These are phyloP conservation scores for Entomyzon cyanotis DNA, from an alignment of 2,113 vertebrate species.

Conservation along the genomic window DNA sequence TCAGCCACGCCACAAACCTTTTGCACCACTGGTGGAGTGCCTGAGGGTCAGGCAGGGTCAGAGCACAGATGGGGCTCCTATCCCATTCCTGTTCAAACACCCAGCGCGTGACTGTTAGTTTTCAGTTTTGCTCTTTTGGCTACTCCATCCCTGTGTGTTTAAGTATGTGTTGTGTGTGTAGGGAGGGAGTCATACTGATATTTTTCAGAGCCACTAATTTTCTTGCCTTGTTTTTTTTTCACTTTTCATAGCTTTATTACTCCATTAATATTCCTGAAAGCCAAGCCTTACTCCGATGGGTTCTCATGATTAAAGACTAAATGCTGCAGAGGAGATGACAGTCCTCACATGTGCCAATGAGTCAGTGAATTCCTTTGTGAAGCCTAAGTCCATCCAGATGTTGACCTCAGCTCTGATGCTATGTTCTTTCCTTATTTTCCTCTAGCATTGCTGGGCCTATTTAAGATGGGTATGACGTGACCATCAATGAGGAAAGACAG, in stretches of 20 bases:
- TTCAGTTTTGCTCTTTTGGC: not conserved
- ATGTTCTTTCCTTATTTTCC: conserved; percentile 31
- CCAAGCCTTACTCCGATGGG: conserved; percentile 16
- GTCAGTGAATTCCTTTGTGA: conserved; percentile 60
- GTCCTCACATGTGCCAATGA: conserved; percentile 55
- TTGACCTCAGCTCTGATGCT: conserved; percentile 57
- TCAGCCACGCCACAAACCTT: not conserved
- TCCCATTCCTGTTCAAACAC: not conserved
- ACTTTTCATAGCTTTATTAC: conserved; percentile 22
- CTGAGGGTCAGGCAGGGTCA: conserved; percentile 4
- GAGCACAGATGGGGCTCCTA: not conserved
- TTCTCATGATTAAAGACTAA: conserved; percentile 37
- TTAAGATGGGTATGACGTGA: conserved; percentile 44
- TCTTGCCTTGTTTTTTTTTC: not conserved
- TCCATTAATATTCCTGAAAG: conserved; percentile 50
- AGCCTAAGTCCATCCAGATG: conserved; percentile 65
- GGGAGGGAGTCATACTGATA: not conserved
- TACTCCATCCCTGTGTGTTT: not conserved
- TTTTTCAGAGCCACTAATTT: not conserved
- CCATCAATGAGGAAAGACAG: conserved; percentile 27
- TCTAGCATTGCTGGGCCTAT: not conserved
- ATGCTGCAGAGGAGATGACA: conserved; percentile 55
- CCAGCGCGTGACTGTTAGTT: not conserved
- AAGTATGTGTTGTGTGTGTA: not conserved
- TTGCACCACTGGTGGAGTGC: not conserved